Conservation (phyloP, 2,888 invertebrate genomes). For the Brenthis daphne region DNA sequence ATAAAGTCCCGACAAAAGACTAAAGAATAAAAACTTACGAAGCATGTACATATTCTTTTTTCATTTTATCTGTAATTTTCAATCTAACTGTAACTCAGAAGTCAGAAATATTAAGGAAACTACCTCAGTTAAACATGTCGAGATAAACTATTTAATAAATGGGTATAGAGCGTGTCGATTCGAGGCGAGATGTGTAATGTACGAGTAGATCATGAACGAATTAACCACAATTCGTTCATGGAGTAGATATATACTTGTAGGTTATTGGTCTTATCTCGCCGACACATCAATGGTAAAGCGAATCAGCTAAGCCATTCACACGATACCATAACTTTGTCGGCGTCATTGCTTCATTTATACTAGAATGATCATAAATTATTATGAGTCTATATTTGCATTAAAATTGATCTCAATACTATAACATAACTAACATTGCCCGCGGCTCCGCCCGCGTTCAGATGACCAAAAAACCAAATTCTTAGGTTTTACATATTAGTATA, state of each 20-base stretch:
- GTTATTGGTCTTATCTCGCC: constrained; percentile 36
- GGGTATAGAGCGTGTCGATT: constrained; percentile 8
- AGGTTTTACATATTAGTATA: no score
- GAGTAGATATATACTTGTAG: constrained; percentile 9
- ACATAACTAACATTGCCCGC: no score
- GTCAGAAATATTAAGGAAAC: background rate
- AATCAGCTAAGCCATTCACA: constrained; percentile 23
- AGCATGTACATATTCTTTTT: no score
- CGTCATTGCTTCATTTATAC: constrained; percentile 24
- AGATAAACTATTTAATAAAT: constrained; percentile 9
- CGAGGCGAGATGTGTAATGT: constrained; percentile 7
- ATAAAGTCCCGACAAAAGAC: no score
- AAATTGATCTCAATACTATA: no score
- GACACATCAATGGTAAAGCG: constrained; percentile 19
- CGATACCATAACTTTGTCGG: constrained; percentile 21
- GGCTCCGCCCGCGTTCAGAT: no score
- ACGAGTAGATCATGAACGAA: no score
- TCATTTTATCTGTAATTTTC: no score
- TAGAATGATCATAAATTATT: background rate
- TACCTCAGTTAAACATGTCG: background rate
- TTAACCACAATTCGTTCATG: no score
- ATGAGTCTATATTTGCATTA: no score
- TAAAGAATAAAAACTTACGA: no score
- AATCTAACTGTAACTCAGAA: background rate
- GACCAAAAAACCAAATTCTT: no score